Evolutionary conservation across 2,888 invertebrate species (phyloP), one percentile per base, ranked within the genome.

Genomic region (Glyphotaelius pellucidus): DNA sequence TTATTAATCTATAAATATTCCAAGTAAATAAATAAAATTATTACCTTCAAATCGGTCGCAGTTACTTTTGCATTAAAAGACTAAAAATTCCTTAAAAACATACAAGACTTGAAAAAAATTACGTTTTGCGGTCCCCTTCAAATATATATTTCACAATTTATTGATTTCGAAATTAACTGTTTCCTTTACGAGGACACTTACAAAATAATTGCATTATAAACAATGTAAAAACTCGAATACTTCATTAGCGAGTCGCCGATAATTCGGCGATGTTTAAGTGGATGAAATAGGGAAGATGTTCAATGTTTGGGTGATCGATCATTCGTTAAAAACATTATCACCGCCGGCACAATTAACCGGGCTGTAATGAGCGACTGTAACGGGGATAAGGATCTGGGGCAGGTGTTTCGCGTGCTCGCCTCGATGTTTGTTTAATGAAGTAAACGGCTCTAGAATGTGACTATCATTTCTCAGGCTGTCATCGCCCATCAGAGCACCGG

Each of bases 351-450:
- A 88, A 91, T 91, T 88, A 91, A 89, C 89, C 32, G 91, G 84
- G 67, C 47, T 79, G 89, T 85, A 91, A 85, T 91, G 84, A 84
- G 67, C 30, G 91, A 91, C 85, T 47, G 89, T 90, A 91, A 80
- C 91, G 91, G n/a, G 89, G 91, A 91, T 91, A 89, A 89, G 91
- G 35, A 83, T 80, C 31, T 19, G 31, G 42, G 83, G 92, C 92
- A 92, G 92, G 92, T 92, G 92, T 92, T 90, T 90, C 80, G 91
- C 80, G 38, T 90, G 87, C 88, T 19, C 88, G 81, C 83, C 79
- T 80, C 87, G 32, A 88, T 92, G 90, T 90, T 90, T 90, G 92
- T 90, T 92, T 81, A 90, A 87, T 91, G 91, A 90, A 92, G 89
- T 91, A 89, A 81, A 91, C 89, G 79, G 47, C 83, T 84, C 47